phyloP scores from a whole-genome alignment of 2,888 invertebrate genomes.

The Helleia helle region DNA sequence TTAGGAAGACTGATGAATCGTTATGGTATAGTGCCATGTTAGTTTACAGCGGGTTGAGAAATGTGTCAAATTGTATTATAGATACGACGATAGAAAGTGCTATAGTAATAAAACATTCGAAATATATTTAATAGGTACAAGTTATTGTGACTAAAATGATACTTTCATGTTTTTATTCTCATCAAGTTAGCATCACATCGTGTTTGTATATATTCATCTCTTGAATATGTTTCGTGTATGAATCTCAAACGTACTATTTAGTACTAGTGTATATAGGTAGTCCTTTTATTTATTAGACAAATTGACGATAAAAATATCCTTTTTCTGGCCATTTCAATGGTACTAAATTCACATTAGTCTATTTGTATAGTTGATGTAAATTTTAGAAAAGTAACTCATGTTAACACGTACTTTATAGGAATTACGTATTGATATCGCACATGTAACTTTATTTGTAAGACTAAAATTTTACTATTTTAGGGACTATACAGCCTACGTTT shows the following conservation, averaged over 20 bases:
- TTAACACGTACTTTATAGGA: constrained; percentile 31
- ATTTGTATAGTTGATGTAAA: constrained; percentile 24
- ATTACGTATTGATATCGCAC: constrained; percentile 40
- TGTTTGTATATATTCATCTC: constrained; percentile 19
- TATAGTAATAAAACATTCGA: constrained; percentile 1
- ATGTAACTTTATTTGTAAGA: constrained; percentile 23
- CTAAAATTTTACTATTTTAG: constrained; percentile 14
- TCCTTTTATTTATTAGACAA: constrained; percentile 44
- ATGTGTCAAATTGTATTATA: constrained; percentile 10
- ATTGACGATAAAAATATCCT: constrained; percentile 4
- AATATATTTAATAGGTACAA: constrained; percentile 1
- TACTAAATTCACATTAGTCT: constrained; percentile 1
- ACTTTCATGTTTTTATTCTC: not conserved
- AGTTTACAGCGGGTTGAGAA: constrained; percentile 47
- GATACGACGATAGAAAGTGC: not conserved
- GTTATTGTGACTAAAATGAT: not conserved
- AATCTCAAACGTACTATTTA: constrained; percentile 49
- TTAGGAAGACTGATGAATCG: constrained; percentile 64
- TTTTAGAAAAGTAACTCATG: constrained; percentile 23
- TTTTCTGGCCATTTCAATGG: constrained; percentile 1
- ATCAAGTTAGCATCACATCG: constrained; percentile 2
- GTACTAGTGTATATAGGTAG: constrained; percentile 34
- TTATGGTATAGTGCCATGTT: constrained; percentile 69
- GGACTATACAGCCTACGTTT: constrained; percentile 11
- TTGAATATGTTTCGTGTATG: constrained; percentile 43